phyloP scores from a whole-genome alignment of 2,888 invertebrate species.

The Torymus aiolomorphi region DNA sequence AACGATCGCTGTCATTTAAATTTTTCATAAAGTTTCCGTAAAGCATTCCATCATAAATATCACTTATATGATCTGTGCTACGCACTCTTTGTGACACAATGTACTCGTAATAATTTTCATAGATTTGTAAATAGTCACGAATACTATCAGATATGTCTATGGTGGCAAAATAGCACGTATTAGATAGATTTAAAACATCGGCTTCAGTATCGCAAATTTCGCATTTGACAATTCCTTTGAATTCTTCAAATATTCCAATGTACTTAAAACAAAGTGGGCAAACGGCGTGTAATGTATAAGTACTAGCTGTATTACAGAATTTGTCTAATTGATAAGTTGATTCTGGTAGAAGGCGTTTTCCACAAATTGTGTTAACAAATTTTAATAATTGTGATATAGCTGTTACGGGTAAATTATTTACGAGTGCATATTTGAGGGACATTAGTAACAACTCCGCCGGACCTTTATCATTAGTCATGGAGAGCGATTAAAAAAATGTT shows the following conservation, averaged over 20 bases:
- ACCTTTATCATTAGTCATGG: not conserved
- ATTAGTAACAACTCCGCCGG: slow-evolving; percentile 30
- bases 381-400: slow-evolving; percentile 7
- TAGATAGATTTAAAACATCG: not conserved
- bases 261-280: not conserved
- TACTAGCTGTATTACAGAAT: not conserved
- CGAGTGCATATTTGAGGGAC: slow-evolving; percentile 15
- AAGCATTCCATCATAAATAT: slow-evolving; percentile 29
- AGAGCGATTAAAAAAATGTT: not conserved
- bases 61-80: slow-evolving; percentile 35
- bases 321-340: slow-evolving; percentile 14
- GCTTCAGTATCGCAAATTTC: not conserved
- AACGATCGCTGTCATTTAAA: not conserved
- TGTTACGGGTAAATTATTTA: slow-evolving; percentile 9
- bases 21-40: slow-evolving; percentile 27
- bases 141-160: not conserved
- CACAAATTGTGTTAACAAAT: slow-evolving; percentile 21
- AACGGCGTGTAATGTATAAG: not conserved
- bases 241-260: slow-evolving; percentile 3
- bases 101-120: slow-evolving; percentile 4
- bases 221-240: not conserved
- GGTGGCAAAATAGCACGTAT: not conserved
- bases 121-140: not conserved
- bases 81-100: not conserved
- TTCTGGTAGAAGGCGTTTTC: slow-evolving; percentile 1